phyloP scores from a whole-genome alignment of 2,113 vertebrate genomes.

The Anolis sagrei region DNA sequence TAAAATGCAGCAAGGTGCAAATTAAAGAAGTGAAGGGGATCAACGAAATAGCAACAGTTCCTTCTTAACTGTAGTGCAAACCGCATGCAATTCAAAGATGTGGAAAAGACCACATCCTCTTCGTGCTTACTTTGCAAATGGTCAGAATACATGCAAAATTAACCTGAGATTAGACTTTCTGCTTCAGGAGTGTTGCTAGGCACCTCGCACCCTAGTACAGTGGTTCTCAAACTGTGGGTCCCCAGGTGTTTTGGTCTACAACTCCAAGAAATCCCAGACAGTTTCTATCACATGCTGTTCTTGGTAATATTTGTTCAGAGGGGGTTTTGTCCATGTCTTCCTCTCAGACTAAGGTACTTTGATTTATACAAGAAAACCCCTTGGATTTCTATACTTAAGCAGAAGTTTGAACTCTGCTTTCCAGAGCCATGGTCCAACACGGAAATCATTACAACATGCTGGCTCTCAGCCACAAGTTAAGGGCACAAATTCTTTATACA shows the following conservation, averaged over 20 bases:
- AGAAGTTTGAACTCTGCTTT: no score
- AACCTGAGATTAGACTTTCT: accelerated
- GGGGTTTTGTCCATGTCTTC: no score
- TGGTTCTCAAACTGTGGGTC: no score
- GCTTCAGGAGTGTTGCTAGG: neutral
- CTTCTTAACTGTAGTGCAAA: neutral
- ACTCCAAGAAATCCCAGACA: no score
- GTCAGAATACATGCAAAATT: accelerated
- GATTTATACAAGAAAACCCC: no score
- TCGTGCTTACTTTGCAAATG: accelerated
- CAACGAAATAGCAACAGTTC: neutral
- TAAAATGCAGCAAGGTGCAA: neutral
- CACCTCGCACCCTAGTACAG: no score
- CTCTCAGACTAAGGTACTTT: no score
- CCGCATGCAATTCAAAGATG: neutral
- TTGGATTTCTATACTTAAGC: no score
- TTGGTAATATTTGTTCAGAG: neutral
- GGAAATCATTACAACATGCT: neutral
- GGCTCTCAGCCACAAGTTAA: neutral
- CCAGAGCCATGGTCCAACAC: no score
- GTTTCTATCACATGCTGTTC: no score
- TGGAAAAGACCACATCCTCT: neutral
- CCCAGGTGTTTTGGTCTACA: no score
- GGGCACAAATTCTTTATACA: neutral
- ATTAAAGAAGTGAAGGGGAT: accelerated